Percentiles rank a stretch among this genome's conserved stretches.
phyloP scores from a whole-genome alignment of 2,888 invertebrate genomes.

The Netelia melanura region DNA sequence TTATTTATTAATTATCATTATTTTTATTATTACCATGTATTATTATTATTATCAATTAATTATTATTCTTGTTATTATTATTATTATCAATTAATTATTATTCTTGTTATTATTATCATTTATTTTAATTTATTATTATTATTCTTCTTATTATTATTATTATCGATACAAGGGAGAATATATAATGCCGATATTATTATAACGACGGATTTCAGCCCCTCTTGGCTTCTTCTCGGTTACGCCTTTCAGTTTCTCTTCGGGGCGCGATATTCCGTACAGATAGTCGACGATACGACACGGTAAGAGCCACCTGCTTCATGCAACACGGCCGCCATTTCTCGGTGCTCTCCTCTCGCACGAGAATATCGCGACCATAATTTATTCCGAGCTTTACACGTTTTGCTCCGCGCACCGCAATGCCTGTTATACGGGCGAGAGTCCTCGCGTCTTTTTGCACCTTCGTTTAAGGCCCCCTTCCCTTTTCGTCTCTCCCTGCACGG shows the following conservation, averaged over 20 bases:
- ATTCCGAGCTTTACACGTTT: conserved; percentile 42
- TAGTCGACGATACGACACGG: conserved; percentile 42
- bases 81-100: no score
- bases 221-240: conserved; percentile 12
- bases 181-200: neutral
- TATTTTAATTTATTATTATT: no score
- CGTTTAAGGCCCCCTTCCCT: neutral
- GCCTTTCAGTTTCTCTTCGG: conserved; percentile 19
- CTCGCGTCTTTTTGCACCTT: conserved; percentile 55
- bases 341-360: conserved; percentile 4
- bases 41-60: no score
- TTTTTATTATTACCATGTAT: no score
- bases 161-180: no score
- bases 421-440: conserved; percentile 39
- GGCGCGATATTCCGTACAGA: conserved; percentile 47
- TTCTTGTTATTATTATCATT: no score
- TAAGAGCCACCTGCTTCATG: conserved; percentile 45
- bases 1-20: no score
- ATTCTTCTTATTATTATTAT: no score
- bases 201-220: conserved; percentile 33
- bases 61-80: no score
- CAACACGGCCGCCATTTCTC: conserved; percentile 23
- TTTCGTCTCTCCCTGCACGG: neutral
- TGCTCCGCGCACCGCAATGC: conserved; percentile 7
- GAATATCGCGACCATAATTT: conserved; percentile 37